A percentile compares a stretch with the other conserved stretches of the same genome.
These are phyloP conservation scores for Leptopilina drosophilae DNA, from an alignment of 2,888 invertebrate species.

Conservation along the genomic window DNA sequence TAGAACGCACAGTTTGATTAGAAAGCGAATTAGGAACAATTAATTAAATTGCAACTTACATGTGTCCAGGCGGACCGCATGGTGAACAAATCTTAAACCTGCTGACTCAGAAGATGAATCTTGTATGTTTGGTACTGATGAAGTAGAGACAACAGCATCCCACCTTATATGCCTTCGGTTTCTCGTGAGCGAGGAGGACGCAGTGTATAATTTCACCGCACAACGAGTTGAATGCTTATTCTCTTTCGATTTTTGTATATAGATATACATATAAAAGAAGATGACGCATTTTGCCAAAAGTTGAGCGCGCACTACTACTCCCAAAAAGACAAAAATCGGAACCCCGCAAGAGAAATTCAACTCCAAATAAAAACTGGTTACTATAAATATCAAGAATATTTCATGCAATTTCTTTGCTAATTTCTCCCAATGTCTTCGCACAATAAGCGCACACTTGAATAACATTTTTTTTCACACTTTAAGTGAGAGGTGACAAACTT, in stretches of 20 bases:
- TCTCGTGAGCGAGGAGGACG: conserved; percentile 65
- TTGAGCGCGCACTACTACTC: conserved; percentile 47
- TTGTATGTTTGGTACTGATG: conserved; percentile 75
- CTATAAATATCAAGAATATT: background rate
- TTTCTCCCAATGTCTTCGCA: too few species aligned
- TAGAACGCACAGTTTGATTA: background rate
- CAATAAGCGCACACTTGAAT: too few species aligned
- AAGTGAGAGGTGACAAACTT: too few species aligned
- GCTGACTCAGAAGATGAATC: conserved; percentile 69
- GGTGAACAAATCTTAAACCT: conserved; percentile 64
- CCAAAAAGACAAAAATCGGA: background rate
- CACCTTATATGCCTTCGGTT: conserved; percentile 76
- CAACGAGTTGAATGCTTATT: conserved; percentile 62
- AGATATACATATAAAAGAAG: conserved; percentile 16
- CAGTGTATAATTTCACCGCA: conserved; percentile 68
- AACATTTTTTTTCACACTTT: too few species aligned
- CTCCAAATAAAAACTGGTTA: conserved; percentile 1
- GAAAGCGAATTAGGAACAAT: conserved; percentile 33
- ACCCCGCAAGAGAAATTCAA: background rate
- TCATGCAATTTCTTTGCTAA: background rate
- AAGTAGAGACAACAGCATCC: conserved; percentile 74
- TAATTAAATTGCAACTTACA: conserved; percentile 63
- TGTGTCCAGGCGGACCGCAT: conserved; percentile 67
- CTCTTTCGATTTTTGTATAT: conserved; percentile 57
- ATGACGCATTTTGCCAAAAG: conserved; percentile 68